These are phyloP conservation scores for Musca domestica DNA, from an alignment of 1,140 invertebrate genomes.

Conservation along the genomic window DNA sequence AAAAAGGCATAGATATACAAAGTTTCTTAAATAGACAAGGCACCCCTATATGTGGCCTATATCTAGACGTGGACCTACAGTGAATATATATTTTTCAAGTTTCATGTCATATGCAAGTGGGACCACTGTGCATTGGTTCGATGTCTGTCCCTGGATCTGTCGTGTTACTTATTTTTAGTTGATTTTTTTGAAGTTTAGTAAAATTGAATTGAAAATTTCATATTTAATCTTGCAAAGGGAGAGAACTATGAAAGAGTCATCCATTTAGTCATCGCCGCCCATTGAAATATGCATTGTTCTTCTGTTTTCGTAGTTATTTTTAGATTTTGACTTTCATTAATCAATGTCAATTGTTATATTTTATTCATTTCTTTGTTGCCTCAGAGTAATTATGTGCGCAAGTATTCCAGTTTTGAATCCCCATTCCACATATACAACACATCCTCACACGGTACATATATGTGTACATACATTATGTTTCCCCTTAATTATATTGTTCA, in stretches of 20 bases:
- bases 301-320: slow-evolving; percentile 11
- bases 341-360: slow-evolving; percentile 50
- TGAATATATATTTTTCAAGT: too few species aligned
- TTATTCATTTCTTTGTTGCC: not conserved
- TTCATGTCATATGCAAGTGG: too few species aligned
- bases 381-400: not conserved
- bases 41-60: too few species aligned
- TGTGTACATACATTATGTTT: slow-evolving; percentile 50
- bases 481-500: not conserved
- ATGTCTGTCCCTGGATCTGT: too few species aligned
- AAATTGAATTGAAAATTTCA: slow-evolving; percentile 9
- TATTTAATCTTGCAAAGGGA: slow-evolving; percentile 5
- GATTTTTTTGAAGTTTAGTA: not conserved
- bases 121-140: too few species aligned
- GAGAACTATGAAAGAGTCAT: not conserved
- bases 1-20: too few species aligned
- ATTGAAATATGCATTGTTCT: not conserved
- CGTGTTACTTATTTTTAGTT: too few species aligned
- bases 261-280: not conserved
- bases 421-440: too few species aligned
- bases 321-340: slow-evolving; percentile 47
- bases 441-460: slow-evolving; percentile 33
- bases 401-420: too few species aligned
- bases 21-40: too few species aligned
- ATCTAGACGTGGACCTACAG: too few species aligned